Base-by-base conservation (phyloP, 2,888 invertebrate species). In the Gastracanthus pulcherrimus region DNA sequence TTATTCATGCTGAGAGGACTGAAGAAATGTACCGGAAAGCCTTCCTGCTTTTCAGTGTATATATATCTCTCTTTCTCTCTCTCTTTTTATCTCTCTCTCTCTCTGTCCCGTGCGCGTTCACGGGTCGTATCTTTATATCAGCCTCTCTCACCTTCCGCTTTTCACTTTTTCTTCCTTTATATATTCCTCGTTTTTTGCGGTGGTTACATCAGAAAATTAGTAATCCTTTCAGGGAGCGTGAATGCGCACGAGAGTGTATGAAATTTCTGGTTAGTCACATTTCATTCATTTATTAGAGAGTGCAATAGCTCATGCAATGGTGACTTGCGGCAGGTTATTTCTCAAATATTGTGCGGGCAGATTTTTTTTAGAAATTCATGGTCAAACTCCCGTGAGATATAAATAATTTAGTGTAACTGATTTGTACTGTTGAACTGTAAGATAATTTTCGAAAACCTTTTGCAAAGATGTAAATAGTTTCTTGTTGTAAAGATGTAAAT, bases 1-100 rank as follows among this genome's bases (percentile, higher is more conserved):
- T 82, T 82, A 82, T 78, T 82, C 82, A 78, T 82, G 75, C 64
- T 66, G 48, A 75, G 71, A 70, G 58, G 69, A 23, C 72, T 60
- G 67, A 77, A 77, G 74, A 77, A 81, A 78, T 64, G 55, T 76
- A 55, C 64, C 55, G 67, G 31, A 78, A 80, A 75, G 74, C 81
- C n/a, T 55, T 62, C 70, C 41, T 55, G 48, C 81, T 81, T 72
- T 81, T 34, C 55, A 34, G 26, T 72, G 34, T 41, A 29, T 7
- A 38, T 9, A 11, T 0, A 2, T 9, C 48, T n/a, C n/a, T n/a
- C n/a, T n/a, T 2, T 48, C 19, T 3, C 19, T n/a, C 13, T 4
- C 31, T 16, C 34, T 4, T n/a, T 16, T 16, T 4, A 31, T 2
- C 31, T 2, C n/a, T 13, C 60, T 29, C 4, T 9, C 16, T 16